Evolutionary conservation across 1,140 invertebrate species (phyloP), one percentile per base, ranked within the genome.

Genomic region (Cataglyphis hispanica): DNA sequence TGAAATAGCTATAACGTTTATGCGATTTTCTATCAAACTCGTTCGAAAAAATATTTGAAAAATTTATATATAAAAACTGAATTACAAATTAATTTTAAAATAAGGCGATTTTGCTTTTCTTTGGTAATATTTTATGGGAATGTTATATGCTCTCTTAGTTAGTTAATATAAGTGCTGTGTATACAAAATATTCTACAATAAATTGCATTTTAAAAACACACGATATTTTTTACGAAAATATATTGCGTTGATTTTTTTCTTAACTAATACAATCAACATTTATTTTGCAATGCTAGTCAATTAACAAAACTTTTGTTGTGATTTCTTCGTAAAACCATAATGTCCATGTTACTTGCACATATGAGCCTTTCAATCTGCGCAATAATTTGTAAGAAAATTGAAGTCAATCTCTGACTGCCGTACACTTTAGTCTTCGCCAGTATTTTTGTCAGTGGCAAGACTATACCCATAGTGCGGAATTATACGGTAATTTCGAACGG

Each of bases 401-500:
- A 74, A 40, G 31, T 72, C 50, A 25, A 27, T 86, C 58, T 40
- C 25, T 40, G 40, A 53, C 31, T 74, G 25, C 5, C 34, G 22
- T 16, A 50, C 46, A 50, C 58, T 61, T 37, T 40, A 25, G 50
- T 75, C 56, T 40, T 61, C 27, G 10, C 46, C 10, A 37, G 19
- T 66, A 87, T 80, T 80, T 85, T 74, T n/a, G 40, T 40, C 46
- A 31, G 27, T 58, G 46, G 11, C 40, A 0, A 25, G 46, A 75
- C 46, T 75, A 43, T 31, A 43, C 31, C 25, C 19, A n/a, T n/a
- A 50, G 67, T n/a, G 31, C 78, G 8, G 46, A 89, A 89, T 89
- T 77, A 86, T 87, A 84, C 75, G n/a, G 72, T 88, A 75, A 69
- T 64, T 81, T 63, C 56, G 46, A 64, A 78, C 58, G 69, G 46